phyloP scores from a whole-genome alignment of 1,140 invertebrate genomes.

The Drosophila nebulosa region DNA sequence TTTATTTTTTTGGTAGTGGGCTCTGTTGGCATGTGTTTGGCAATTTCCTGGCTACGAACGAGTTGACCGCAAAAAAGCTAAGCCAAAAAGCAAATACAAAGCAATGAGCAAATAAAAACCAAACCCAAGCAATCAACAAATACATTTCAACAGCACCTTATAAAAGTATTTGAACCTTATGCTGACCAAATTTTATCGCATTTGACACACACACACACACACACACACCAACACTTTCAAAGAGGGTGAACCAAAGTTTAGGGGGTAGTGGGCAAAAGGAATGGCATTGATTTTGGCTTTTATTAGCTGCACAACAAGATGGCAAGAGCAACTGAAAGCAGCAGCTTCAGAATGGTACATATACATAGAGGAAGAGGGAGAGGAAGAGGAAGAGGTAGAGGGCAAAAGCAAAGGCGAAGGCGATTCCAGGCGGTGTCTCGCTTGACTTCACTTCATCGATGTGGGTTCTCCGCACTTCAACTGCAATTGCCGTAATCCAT shows the following conservation, averaged over 20 bases:
- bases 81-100: slow-evolving; percentile 58
- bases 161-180: slow-evolving; percentile 78
- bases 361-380: too few species aligned
- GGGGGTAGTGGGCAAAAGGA: neutral
- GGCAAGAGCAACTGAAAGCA: slow-evolving; percentile 17
- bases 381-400: neutral
- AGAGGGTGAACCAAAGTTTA: neutral
- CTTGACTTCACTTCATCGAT: slow-evolving; percentile 16
- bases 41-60: slow-evolving; percentile 73
- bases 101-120: slow-evolving; percentile 66
- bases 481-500: slow-evolving; percentile 75
- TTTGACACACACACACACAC: slow-evolving; percentile 57
- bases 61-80: slow-evolving; percentile 74
- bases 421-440: slow-evolving; percentile 41
- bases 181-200: slow-evolving; percentile 77
- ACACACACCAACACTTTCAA: neutral
- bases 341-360: neutral
- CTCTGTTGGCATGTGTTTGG: slow-evolving; percentile 69
- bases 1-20: slow-evolving; percentile 17
- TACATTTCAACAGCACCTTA: slow-evolving; percentile 77
- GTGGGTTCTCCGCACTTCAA: slow-evolving; percentile 32
- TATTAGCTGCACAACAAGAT: slow-evolving; percentile 63
- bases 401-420: too few species aligned
- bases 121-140: slow-evolving; percentile 77
- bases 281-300: slow-evolving; percentile 75